Percentiles rank a stretch among this genome's conserved stretches.
Conservation (phyloP, 2,888 invertebrate genomes). For the Nephrotoma flavescens region DNA sequence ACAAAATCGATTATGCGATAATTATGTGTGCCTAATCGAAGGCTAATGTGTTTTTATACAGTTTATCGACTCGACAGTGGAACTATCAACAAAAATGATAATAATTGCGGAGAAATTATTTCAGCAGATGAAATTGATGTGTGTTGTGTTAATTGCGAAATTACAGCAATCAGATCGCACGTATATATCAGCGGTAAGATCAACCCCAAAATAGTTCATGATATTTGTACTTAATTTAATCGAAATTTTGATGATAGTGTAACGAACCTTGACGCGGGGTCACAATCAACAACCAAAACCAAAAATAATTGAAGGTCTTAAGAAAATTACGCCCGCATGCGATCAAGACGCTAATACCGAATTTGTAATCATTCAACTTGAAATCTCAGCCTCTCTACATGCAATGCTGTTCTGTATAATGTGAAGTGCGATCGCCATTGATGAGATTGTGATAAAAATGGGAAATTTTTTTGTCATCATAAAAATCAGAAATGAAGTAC, state of each 20-base stretch:
- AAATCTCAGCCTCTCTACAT: not conserved
- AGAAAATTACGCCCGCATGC: not conserved
- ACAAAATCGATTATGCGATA: not conserved
- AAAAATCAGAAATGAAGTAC: not conserved
- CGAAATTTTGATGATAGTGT: not conserved
- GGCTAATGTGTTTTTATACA: not conserved
- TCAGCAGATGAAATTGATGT: not conserved
- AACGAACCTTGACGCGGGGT: not conserved
- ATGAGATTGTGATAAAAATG: not conserved
- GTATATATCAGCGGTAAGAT: not conserved
- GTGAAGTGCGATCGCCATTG: not conserved
- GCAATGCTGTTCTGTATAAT: not conserved
- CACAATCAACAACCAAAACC: not conserved
- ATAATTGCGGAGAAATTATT: not conserved
- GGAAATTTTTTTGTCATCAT: not conserved
- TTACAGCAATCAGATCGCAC: not conserved
- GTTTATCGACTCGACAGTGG: not conserved
- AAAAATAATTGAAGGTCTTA: not conserved
- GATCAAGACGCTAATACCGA: not conserved
- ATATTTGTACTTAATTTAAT: not conserved
- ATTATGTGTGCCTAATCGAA: not conserved
- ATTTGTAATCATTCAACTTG: not conserved
- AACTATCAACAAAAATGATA: not conserved
- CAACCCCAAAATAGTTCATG: not conserved
- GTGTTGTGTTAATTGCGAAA: not conserved